Evolutionary conservation across 2,113 vertebrate genomes (phyloP), one percentile per base, ranked within the genome.

Genomic region (Anser cygnoides): DNA sequence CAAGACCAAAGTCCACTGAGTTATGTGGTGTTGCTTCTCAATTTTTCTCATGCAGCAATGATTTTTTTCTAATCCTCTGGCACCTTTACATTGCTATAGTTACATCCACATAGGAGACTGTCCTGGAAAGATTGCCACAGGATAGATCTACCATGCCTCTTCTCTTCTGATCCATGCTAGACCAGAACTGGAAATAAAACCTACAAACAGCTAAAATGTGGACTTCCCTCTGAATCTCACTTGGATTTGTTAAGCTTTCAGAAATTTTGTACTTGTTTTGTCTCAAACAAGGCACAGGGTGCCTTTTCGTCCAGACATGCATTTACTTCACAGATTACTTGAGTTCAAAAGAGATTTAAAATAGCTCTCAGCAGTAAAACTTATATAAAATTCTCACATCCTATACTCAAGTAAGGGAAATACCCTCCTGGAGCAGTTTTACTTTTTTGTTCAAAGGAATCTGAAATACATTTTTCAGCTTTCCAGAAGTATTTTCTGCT

Each of bases 381-480:
- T 49, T 65, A 63, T 26, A 67, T 78, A 88, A 93, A 87, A 63
- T 88, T 80, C 63, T 91, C 44, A 37, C 35, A 73, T 59, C 43
- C 65, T 83, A 37, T 55, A 16, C 31, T 84, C 61, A 87, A 66
- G 41, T 55, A 90, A 39, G 67, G 72, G 58, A 92, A 97, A 91
- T 88, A 86, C 19, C 35, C 61, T 62, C 62, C 67, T 78, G 89
- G 59, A 85, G 49, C 11, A 74, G n/a, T 90, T 95, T 77, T 77
- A 87, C 43, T 59, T 71, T 96, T 96, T 93, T 89, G 96, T 96
- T 97, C 89, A 96, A 84, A 95, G 29, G 87, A 93, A 94, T 83
- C 44, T 80, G 65, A 97, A 91, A 92, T 72, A 84, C 20, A 76
- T 87, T 95, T 95, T 92, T 95, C 79, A 95, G 74, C 68, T 96